Base-by-base conservation (phyloP, 2,888 invertebrate genomes). In the Amaurobius ferox region DNA sequence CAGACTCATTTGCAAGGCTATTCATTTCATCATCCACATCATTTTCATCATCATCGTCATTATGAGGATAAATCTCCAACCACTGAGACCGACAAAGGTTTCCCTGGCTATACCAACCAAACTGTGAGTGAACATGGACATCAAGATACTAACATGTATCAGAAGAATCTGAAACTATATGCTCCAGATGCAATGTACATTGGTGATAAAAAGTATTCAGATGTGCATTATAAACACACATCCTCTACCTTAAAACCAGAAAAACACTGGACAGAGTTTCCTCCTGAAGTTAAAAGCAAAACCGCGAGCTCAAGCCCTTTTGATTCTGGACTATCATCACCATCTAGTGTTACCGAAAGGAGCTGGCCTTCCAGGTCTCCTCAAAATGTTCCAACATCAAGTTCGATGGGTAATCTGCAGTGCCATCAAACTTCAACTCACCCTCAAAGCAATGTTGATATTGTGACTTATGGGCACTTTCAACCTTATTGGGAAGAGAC, bases 401-500 rank as follows among this genome's bases (percentile, higher is more conserved):
- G 76, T 62, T 83, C 83, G 1, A 77, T 77, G 74, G 83, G 77
- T 9, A 77, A 29, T 66, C 55, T 83, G 1, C 76, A 83, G 23
- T 70, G 71, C 28, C 83, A 83, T 30, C 40, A 62, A 13, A 64
- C 66, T 23, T 28, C 48, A 26, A 67, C 28, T 44, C 48, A 35
- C 35, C 19, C 30, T 29, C 35, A 16, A 13, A 30, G 35, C 19
- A 87, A 88, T 70, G 88, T 88, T 13, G 79, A 88, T 72, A 93
- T 97, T 0, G 95, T 97, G 40, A 62, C 96, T 90, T 95, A 96
- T 88, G 97, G 96, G 35, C 96, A 95, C 90, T 96, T 95, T 92
- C 96, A 96, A 91, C 97, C 97, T 0, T 97, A 96, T 78, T 89
- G 89, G 87, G 98, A 98, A 92, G 96, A 97, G 79, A 96, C 96